Conservation (phyloP, 2,888 invertebrate genomes). For the Ennomos quercinarius region DNA sequence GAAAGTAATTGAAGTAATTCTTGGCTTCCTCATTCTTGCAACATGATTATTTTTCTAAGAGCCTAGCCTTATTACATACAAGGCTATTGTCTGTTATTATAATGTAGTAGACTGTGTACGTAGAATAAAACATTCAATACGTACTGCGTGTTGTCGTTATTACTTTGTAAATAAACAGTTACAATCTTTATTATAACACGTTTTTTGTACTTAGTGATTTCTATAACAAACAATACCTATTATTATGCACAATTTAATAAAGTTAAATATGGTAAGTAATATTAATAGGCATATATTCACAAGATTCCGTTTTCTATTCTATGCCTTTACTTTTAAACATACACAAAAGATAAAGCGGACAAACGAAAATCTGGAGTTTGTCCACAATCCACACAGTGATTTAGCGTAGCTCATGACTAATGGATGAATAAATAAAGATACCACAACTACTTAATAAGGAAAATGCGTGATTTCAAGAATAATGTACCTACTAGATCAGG, state of each 20-base stretch:
- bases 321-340: too few species aligned
- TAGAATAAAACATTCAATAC: not conserved
- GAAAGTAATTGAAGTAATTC: slow-evolving; percentile 60
- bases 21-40: slow-evolving; percentile 21
- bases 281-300: too few species aligned
- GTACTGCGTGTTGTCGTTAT: too few species aligned
- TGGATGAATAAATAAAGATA: slow-evolving; percentile 7
- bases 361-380: slow-evolving; percentile 6
- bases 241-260: too few species aligned
- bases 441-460: slow-evolving; percentile 13
- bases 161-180: too few species aligned
- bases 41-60: slow-evolving; percentile 26
- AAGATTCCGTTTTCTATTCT: too few species aligned
- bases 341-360: slow-evolving; percentile 10
- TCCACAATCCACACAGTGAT: not conserved
- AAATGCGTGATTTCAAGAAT: slow-evolving; percentile 12
- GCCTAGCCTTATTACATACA: slow-evolving; percentile 7
- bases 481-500: too few species aligned
- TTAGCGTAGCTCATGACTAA: slow-evolving; percentile 2
- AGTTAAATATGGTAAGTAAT: too few species aligned
- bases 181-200: too few species aligned
- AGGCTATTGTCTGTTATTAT: slow-evolving; percentile 1
- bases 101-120: slow-evolving; percentile 7
- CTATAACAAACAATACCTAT: too few species aligned
- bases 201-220: too few species aligned